Evolutionary conservation across 2,113 vertebrate genomes (phyloP).

Genomic region (Oxygymnocypris stewartii): DNA sequence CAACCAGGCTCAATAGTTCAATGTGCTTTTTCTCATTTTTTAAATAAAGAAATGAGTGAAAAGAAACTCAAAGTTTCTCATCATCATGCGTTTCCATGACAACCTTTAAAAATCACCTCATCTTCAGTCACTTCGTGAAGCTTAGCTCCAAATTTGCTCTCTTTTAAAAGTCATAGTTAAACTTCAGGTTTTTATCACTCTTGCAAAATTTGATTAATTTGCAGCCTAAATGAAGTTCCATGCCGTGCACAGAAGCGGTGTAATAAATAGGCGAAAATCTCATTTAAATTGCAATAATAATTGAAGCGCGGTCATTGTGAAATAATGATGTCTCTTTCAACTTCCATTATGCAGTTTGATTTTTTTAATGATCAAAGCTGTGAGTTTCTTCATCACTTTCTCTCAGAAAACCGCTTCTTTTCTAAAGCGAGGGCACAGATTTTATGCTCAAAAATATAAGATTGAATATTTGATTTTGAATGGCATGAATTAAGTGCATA

Average conservation of each 20-base stretch:
- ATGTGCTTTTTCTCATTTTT: not conserved
- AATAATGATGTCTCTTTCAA: constrained; percentile 48
- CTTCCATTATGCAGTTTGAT: constrained; percentile 56
- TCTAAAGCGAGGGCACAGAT: no score
- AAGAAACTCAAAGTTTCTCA: not conserved
- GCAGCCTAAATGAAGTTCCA: constrained; percentile 36
- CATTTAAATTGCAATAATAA: constrained; percentile 39
- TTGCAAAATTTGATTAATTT: constrained; percentile 44
- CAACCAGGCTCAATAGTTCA: not conserved
- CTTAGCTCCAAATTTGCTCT: constrained; percentile 32
- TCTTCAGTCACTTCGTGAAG: constrained; percentile 10
- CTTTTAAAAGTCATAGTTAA: constrained; percentile 23
- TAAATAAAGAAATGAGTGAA: not conserved
- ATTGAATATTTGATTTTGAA: not conserved
- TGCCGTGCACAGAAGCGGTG: not conserved
- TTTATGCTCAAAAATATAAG: not conserved
- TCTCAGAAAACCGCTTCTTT: constrained; percentile 8
- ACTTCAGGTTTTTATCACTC: constrained; percentile 38
- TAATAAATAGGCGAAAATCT: constrained; percentile 41
- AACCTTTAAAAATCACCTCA: constrained; percentile 17
- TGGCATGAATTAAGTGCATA: not conserved
- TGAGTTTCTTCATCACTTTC: constrained; percentile 53
- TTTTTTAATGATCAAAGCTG: constrained; percentile 49
- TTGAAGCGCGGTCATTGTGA: constrained; percentile 22
- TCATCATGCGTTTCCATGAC: constrained; percentile 2